phyloP scores from a whole-genome alignment of 2,888 invertebrate genomes.

The Drosophila borborema region DNA sequence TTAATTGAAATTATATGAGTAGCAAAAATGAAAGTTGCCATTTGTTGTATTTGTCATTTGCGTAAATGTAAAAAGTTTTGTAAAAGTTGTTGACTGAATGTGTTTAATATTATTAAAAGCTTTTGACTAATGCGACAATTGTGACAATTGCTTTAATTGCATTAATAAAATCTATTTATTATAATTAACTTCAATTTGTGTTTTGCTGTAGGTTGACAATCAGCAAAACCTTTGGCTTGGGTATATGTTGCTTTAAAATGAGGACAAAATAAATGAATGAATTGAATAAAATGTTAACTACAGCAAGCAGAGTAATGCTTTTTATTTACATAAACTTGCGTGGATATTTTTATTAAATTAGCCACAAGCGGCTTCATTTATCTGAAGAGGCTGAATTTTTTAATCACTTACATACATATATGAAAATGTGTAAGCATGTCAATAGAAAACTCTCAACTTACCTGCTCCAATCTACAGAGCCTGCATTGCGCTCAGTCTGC shows the following conservation, averaged over 20 bases:
- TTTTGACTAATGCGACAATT: constrained; percentile 28
- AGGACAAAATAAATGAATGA: background rate
- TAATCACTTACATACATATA: too few species aligned
- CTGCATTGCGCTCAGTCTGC: too few species aligned
- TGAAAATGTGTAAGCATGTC: background rate
- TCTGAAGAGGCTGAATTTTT: too few species aligned
- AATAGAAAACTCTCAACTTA: background rate
- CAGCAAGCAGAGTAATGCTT: background rate
- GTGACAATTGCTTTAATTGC: constrained; percentile 20
- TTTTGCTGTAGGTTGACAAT: background rate
- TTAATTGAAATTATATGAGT: constrained; percentile 58
- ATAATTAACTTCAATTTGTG: background rate
- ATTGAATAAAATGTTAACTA: background rate
- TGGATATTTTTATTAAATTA: too few species aligned
- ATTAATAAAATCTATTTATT: constrained; percentile 4
- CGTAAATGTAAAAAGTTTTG: constrained; percentile 52
- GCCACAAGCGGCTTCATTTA: too few species aligned
- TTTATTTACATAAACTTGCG: too few species aligned
- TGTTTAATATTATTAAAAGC: constrained; percentile 12
- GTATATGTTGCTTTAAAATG: background rate
- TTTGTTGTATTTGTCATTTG: constrained; percentile 53
- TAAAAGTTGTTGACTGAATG: constrained; percentile 12
- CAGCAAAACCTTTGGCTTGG: background rate
- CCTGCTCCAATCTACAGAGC: background rate
- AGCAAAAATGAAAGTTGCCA: constrained; percentile 33